Evolutionary conservation across 2,797 vertebrate genomes (phyloP).

Genomic region (Darevskia nairensis): DNA sequence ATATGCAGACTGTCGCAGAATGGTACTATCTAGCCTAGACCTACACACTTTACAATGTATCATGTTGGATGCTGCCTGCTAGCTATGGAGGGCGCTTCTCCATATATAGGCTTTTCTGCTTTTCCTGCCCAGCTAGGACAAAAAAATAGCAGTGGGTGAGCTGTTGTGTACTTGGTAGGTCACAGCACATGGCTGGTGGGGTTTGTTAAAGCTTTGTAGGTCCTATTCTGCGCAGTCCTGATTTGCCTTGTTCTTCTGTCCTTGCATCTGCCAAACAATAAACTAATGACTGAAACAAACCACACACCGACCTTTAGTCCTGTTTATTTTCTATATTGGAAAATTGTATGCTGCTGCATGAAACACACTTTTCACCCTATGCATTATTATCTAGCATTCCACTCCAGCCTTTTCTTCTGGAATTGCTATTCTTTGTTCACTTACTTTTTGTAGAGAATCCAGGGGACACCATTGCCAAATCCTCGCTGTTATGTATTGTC

Average conservation of each 20-base stretch:
- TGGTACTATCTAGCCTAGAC: background rate
- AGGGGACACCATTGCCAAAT: background rate
- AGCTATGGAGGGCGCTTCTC: background rate
- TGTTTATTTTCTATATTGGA: background rate
- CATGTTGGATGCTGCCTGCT: background rate
- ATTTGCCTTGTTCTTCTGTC: too few species aligned
- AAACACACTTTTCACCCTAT: background rate
- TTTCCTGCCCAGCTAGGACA: background rate
- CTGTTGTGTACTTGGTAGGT: too few species aligned
- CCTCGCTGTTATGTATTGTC: background rate
- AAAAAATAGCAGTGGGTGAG: background rate
- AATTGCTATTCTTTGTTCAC: too few species aligned
- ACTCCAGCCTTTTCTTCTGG: background rate
- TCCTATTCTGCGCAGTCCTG: background rate
- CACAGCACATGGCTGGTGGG: background rate
- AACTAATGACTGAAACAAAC: background rate
- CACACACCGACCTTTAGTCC: background rate
- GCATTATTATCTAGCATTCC: background rate
- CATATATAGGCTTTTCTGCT: background rate
- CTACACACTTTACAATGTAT: background rate
- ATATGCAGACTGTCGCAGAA: too few species aligned
- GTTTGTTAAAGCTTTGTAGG: background rate
- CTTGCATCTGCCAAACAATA: background rate
- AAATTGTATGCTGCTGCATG: background rate
- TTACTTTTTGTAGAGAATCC: background rate